A percentile compares a stretch with the other conserved stretches of the same genome.
Evolutionary conservation across 2,888 invertebrate species (phyloP).

Genomic region (Drosophila peninsularis): DNA sequence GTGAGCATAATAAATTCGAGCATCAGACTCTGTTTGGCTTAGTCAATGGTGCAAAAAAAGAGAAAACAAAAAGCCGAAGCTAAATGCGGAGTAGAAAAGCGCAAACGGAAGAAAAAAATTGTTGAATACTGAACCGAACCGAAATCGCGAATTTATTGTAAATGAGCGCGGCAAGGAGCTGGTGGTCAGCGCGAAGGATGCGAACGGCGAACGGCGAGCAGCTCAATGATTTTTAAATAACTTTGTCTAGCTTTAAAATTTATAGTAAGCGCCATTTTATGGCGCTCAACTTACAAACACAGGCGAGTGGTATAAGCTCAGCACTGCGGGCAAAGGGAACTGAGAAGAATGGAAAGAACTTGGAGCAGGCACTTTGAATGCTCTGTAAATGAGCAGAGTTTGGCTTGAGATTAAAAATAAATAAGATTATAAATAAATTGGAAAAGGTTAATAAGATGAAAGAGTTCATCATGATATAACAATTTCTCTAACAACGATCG

Average conservation of each 20-base stretch:
- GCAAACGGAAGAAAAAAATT: slow-evolving; percentile 33
- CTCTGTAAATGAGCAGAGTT: slow-evolving; percentile 1
- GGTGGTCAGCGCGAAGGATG: slow-evolving; percentile 26
- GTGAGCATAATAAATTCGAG: slow-evolving; percentile 81
- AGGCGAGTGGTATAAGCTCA: not conserved
- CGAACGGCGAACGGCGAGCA: slow-evolving; percentile 33
- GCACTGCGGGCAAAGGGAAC: not conserved
- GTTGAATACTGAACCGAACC: slow-evolving; percentile 52
- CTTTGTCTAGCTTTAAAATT: slow-evolving; percentile 68
- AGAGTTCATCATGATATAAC: not conserved
- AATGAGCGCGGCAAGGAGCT: slow-evolving; percentile 51
- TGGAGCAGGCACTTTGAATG: not conserved
- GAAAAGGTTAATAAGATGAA: too few relatives aligned
- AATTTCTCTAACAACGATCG: too few relatives aligned
- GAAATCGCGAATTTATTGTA: slow-evolving; percentile 79
- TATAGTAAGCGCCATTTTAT: slow-evolving; percentile 68
- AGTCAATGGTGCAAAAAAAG: slow-evolving; percentile 77
- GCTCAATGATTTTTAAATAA: slow-evolving; percentile 67
- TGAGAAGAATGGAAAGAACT: not conserved
- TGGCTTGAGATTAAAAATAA: not conserved
- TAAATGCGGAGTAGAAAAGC: slow-evolving; percentile 31
- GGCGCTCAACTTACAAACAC: slow-evolving; percentile 33
- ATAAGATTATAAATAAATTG: not conserved
- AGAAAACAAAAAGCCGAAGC: slow-evolving; percentile 3
- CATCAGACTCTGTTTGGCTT: slow-evolving; percentile 82